These are phyloP conservation scores for Entelurus aequoreus DNA, from an alignment of 2,113 vertebrate genomes.

Conservation along the genomic window DNA sequence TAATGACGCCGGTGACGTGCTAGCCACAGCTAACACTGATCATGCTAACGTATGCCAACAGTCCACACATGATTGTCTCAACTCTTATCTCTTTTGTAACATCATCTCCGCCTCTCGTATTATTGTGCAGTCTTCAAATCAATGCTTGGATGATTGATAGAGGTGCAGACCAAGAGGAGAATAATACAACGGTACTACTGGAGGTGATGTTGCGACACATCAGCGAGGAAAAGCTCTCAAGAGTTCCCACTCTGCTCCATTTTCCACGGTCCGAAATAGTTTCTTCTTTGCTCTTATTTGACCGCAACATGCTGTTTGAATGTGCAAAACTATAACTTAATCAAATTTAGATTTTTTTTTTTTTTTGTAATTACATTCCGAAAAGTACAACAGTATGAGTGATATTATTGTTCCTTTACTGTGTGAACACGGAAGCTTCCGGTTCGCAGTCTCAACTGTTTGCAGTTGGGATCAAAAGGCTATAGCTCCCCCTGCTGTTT, in stretches of 20 bases:
- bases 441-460: too few relatives aligned
- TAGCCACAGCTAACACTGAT: background rate
- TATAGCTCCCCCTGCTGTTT: background rate
- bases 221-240: rapidly evolving
- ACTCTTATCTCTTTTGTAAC: constrained; percentile 11
- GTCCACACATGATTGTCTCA: background rate
- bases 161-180: background rate
- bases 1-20: background rate
- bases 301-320: too few relatives aligned
- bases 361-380: background rate
- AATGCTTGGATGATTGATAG: background rate
- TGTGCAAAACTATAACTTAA: too few relatives aligned
- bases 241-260: constrained; percentile 17
- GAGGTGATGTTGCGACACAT: background rate
- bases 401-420: background rate
- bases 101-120: background rate
- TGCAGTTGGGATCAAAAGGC: too few relatives aligned
- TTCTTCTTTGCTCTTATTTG: background rate
- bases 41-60: constrained; percentile 13
- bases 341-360: too few relatives aligned
- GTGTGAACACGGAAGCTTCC: too few relatives aligned
- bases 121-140: background rate
- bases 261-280: background rate
- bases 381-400: background rate
- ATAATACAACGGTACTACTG: background rate